Conservation (phyloP, 2,888 invertebrate genomes). For the Hedya salicella region DNA sequence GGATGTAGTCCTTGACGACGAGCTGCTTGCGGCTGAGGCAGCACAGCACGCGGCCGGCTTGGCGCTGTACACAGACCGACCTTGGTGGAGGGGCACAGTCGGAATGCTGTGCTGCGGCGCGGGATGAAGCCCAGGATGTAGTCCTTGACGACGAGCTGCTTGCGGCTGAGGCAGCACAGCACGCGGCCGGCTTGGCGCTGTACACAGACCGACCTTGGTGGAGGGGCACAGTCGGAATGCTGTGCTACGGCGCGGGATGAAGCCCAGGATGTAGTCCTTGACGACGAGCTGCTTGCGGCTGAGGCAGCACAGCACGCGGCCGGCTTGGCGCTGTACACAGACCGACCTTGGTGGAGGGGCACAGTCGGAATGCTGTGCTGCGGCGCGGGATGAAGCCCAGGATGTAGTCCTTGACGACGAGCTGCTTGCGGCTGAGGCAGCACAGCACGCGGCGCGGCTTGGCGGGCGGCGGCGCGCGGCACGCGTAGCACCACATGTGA, state of each 20-base stretch:
- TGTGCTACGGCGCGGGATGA: slow-evolving; percentile 95
- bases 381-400: slow-evolving; percentile 97
- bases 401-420: slow-evolving; percentile 96
- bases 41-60: too few relatives aligned
- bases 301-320: slow-evolving; percentile 95
- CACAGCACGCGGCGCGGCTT: slow-evolving; percentile 95
- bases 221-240: slow-evolving; percentile 97
- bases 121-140: too few relatives aligned
- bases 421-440: slow-evolving; percentile 95
- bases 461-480: slow-evolving; percentile 91
- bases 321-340: slow-evolving; percentile 86
- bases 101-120: too few relatives aligned
- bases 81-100: too few relatives aligned
- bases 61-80: too few relatives aligned
- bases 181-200: too few relatives aligned
- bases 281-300: slow-evolving; percentile 95
- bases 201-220: neutral
- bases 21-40: too few relatives aligned
- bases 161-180: too few relatives aligned
- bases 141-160: too few relatives aligned
- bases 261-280: slow-evolving; percentile 96
- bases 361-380: slow-evolving; percentile 95
- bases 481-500: slow-evolving; percentile 94
- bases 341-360: slow-evolving; percentile 95
- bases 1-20: too few relatives aligned